Conservation (phyloP, 2,888 invertebrate genomes). For the Pyrocoelia pectoralis region DNA sequence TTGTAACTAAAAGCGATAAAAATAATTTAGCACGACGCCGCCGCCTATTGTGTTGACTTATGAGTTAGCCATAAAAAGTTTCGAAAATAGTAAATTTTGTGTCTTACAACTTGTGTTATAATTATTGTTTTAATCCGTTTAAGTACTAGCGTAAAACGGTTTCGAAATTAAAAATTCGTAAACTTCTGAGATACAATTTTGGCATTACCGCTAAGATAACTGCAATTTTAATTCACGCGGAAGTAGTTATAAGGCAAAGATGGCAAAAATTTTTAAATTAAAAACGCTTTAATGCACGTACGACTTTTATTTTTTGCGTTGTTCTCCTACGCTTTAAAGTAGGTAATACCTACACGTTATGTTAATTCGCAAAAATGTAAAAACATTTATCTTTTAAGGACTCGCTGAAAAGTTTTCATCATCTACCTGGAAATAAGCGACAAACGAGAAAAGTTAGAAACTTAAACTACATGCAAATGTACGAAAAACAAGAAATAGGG, state of each 20-base stretch:
- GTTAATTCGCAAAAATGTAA: background rate
- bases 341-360: background rate
- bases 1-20: too few species aligned
- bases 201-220: background rate
- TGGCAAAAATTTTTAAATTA: too few species aligned
- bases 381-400: constrained; percentile 10
- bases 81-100: too few species aligned
- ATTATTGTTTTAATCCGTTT: too few species aligned
- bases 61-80: too few species aligned
- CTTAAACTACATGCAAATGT: constrained; percentile 17
- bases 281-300: background rate
- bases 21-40: too few species aligned
- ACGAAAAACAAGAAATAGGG: constrained; percentile 8
- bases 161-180: too few species aligned
- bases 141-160: too few species aligned
- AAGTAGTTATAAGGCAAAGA: too few species aligned
- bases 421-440: constrained; percentile 12
- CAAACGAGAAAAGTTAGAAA: constrained; percentile 17
- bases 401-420: constrained; percentile 11
- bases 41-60: too few species aligned
- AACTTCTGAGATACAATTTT: background rate
- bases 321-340: background rate
- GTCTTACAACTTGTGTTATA: too few species aligned
- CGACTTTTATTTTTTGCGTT: background rate
- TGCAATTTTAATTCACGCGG: background rate